phyloP scores from a whole-genome alignment of 2,888 invertebrate species.

The Dasypolia templi region DNA sequence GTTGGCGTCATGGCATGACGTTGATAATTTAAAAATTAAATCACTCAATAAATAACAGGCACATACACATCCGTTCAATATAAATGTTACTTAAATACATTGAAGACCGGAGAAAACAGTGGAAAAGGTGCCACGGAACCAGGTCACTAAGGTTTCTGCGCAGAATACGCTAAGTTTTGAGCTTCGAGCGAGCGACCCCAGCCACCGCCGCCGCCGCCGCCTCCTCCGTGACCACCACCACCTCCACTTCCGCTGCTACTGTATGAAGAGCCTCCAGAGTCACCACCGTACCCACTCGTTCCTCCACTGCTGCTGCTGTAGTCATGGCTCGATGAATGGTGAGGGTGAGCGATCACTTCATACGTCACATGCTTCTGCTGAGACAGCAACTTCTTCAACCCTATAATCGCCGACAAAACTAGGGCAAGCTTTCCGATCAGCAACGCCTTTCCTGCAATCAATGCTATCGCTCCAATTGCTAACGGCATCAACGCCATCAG shows the following conservation, averaged over 20 bases:
- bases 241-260: slow-evolving; percentile 88
- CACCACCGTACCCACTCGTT: slow-evolving; percentile 92
- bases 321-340: slow-evolving; percentile 93
- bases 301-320: slow-evolving; percentile 75
- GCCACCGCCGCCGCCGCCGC: slow-evolving; percentile 88
- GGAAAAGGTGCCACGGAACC: slow-evolving; percentile 81
- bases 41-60: slow-evolving; percentile 76
- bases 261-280: slow-evolving; percentile 88
- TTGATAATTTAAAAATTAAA: slow-evolving; percentile 71
- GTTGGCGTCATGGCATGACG: slow-evolving; percentile 64
- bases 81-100: slow-evolving; percentile 76
- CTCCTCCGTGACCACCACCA: slow-evolving; percentile 83
- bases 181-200: slow-evolving; percentile 95
- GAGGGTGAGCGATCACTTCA: slow-evolving; percentile 96
- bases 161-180: slow-evolving; percentile 95
- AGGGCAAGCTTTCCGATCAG: slow-evolving; percentile 96
- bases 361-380: slow-evolving; percentile 96
- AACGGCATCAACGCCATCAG: slow-evolving; percentile 95
- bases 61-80: slow-evolving; percentile 79
- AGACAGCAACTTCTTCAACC: slow-evolving; percentile 95
- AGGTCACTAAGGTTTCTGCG: slow-evolving; percentile 92
- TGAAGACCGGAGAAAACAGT: slow-evolving; percentile 82
- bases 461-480: slow-evolving; percentile 94
- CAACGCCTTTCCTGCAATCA: slow-evolving; percentile 96
- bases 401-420: slow-evolving; percentile 95